Conservation (phyloP, 2,888 invertebrate genomes). For the Pharmacophagus antenor region DNA sequence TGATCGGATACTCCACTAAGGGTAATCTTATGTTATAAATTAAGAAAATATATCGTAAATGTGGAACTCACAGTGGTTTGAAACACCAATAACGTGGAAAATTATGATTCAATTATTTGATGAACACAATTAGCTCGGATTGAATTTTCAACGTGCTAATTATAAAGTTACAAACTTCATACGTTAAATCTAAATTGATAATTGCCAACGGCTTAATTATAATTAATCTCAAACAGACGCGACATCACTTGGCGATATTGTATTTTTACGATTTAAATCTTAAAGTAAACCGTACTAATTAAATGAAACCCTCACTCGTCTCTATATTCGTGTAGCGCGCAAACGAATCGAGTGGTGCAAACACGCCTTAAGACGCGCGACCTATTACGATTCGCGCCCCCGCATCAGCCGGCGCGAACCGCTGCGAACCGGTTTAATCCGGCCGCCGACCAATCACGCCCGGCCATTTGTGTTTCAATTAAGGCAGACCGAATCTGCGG, state of each 20-base stretch:
- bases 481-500: conserved; percentile 60
- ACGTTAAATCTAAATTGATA: conserved; percentile 15
- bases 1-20: too few relatives aligned
- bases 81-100: too few relatives aligned
- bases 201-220: conserved; percentile 13
- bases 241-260: conserved; percentile 1
- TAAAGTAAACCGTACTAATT: conserved; percentile 22
- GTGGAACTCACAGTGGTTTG: too few relatives aligned
- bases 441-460: conserved; percentile 64
- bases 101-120: too few relatives aligned
- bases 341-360: conserved; percentile 32
- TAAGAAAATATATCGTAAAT: too few relatives aligned
- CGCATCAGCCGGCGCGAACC: conserved; percentile 49
- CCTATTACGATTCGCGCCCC: conserved; percentile 52
- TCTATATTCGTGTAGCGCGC: conserved; percentile 8
- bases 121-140: too few relatives aligned
- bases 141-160: conserved; percentile 2
- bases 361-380: conserved; percentile 47
- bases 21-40: too few relatives aligned
- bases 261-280: conserved; percentile 14
- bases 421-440: conserved; percentile 58
- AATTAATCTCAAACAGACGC: conserved; percentile 16
- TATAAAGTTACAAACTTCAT: conserved; percentile 8
- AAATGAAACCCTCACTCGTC: conserved; percentile 15
- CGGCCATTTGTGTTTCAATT: conserved; percentile 75